Base-by-base conservation (phyloP, 2,113 vertebrate species). In the Macrotis lagotis region DNA sequence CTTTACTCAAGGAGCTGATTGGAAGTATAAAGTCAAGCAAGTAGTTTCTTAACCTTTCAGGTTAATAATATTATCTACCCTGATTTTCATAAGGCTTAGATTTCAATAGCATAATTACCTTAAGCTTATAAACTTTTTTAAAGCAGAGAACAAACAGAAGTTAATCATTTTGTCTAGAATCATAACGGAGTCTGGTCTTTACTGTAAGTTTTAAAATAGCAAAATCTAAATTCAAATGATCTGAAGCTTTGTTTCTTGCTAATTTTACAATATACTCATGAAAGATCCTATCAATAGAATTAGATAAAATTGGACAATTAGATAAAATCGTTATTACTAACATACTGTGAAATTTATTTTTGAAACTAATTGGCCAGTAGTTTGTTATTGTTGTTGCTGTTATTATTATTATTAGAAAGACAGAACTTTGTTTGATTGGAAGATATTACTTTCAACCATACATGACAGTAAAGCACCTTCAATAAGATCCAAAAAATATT, bases 11-110 rank as follows among this genome's bases (percentile, higher is more conserved):
- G 25, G 51, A 37, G 52, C 93, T 44, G n/a, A 51, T 31, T 47
- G 48, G 44, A 44, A 83, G 26, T 55, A 50, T 10, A 22, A 90
- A 90, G 66, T 91, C 59, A 88, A 88, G 66, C 22, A 92, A 31
- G n/a, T 7, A 48, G 53, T 89, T 31, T 49, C 91, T 74, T 49
- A 16, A 22, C 8, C 89, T 53, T 93, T 91, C 91, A 25, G 59
- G 74, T 16, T 83, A 91, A 8, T 94, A 0, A 26, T 44, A 16
- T 31, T 89, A n/a, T 91, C 59, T 49, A 91, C 47, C 25, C 48
- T 51, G 93, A 49, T 92, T 51, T 51, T 93, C 53, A 66, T 95
- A 95, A 66, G 50, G 92, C 93, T 95, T 96, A 91, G 92, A 89
- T 92, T 51, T 95, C 90, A 93, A 44, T 74, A 88, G 31, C 93